Evolutionary conservation across 2,888 invertebrate genomes (phyloP).

Genomic region (Agonopterix heracliana): DNA sequence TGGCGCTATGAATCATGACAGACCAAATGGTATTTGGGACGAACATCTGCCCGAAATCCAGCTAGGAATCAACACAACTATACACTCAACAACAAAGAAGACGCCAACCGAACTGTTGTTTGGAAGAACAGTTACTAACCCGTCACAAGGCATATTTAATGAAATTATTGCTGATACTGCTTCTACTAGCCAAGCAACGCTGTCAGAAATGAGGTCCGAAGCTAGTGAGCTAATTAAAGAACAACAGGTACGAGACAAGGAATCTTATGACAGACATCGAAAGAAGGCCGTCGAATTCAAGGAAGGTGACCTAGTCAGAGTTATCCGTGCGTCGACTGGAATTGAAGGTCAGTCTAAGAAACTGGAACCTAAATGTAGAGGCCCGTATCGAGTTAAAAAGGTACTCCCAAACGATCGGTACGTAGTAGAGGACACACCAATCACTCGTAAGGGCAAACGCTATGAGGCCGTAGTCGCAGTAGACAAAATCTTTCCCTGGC

Average conservation of each 20-base stretch:
- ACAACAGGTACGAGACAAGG: slow-evolving; percentile 9
- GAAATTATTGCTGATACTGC: background rate
- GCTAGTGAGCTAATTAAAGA: slow-evolving; percentile 4
- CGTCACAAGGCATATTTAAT: slow-evolving; percentile 6
- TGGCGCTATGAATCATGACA: slow-evolving; percentile 6
- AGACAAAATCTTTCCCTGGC: slow-evolving; percentile 8
- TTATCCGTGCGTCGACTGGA: background rate
- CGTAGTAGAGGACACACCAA: slow-evolving; percentile 5
- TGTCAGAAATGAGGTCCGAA: slow-evolving; percentile 1
- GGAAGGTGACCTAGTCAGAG: slow-evolving; percentile 4
- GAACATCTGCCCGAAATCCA: slow-evolving; percentile 11
- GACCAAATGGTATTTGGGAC: slow-evolving; percentile 6
- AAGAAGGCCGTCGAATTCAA: background rate
- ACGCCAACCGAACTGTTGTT: slow-evolving; percentile 9
- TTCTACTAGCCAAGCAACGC: background rate
- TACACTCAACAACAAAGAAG: slow-evolving; percentile 7
- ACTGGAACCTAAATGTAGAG: slow-evolving; percentile 8
- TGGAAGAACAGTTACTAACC: slow-evolving; percentile 5
- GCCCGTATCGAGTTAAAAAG: slow-evolving; percentile 7
- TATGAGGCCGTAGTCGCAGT: slow-evolving; percentile 3
- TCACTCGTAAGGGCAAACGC: slow-evolving; percentile 2
- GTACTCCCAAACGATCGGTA: slow-evolving; percentile 7
- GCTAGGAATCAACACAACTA: slow-evolving; percentile 12
- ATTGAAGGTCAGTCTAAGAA: slow-evolving; percentile 10
- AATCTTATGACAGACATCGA: slow-evolving; percentile 1